Conservation (phyloP, 2,888 invertebrate genomes). For the Drosophila barbarae region DNA sequence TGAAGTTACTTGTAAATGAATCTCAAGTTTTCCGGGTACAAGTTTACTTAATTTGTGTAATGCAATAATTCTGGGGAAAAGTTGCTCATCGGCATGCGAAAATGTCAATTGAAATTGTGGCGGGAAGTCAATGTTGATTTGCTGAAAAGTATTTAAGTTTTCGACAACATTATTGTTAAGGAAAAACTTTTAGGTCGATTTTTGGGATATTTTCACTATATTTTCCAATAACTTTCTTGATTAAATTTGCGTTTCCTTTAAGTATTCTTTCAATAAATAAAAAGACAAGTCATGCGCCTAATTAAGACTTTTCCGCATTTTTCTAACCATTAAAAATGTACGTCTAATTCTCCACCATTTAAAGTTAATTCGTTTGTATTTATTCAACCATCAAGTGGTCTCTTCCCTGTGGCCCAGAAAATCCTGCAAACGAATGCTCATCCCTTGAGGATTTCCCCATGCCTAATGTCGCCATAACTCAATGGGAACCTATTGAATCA, state of each 20-base stretch:
- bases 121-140: background rate
- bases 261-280: background rate
- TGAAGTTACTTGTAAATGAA: constrained; percentile 30
- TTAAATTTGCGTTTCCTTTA: background rate
- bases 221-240: background rate
- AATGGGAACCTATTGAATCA: constrained; percentile 71
- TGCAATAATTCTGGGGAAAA: constrained; percentile 1
- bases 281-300: background rate
- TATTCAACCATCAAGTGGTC: constrained; percentile 23
- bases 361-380: constrained; percentile 28
- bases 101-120: background rate
- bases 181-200: background rate
- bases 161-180: background rate
- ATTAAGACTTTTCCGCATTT: background rate
- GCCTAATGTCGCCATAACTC: constrained; percentile 66
- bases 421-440: constrained; percentile 29
- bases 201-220: background rate
- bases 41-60: constrained; percentile 22
- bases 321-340: background rate
- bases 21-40: constrained; percentile 20
- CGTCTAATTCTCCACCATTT: constrained; percentile 14
- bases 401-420: constrained; percentile 12
- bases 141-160: background rate
- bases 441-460: constrained; percentile 41
- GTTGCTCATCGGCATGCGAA: background rate